Evolutionary conservation across 1,140 invertebrate species (phyloP), one percentile per base, ranked within the genome.

Genomic region (Dendrolimus kikuchii): DNA sequence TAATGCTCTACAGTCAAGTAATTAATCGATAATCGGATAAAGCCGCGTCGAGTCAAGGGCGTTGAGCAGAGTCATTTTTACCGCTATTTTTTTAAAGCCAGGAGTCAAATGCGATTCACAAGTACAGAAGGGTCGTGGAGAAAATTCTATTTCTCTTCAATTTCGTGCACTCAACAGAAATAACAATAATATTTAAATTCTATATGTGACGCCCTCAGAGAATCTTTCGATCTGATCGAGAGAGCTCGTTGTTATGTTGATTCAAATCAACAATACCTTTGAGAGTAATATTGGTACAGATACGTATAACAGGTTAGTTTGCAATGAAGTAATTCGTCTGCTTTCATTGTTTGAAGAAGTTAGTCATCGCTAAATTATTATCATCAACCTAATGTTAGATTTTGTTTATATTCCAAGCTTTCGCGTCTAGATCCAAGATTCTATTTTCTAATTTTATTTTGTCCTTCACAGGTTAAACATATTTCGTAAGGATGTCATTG

Each of bases 101-200:
- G 53, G 61, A 73, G 52, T 50, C 54, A 63, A 71, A 72, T 74
- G 57, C 61, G 64, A 77, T 71, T 73, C 54, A 37, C 49, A 55
- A 53, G 37, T 73, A 55, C 45, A 60, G 62, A 65, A 78, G 78
- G 79, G 77, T 76, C 58, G 66, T 56, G 59, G 59, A 65, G 65
- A 67, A 79, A 84, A 81, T 80, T 81, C 67, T 83, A 81, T 83
- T 83, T 79, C 74, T 76, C 71, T 80, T 81, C 77, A 77, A 83
- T 86, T 84, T 80, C 66, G 62, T 72, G 80, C 79, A 82, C 78
- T 81, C 74, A 75, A 71, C 55, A 79, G 81, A 80, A 80, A 76
- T 64, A 84, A 84, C 77, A 81, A 79, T 72, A 81, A 78, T 78
- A 82, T 86, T 83, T 78, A 81, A 83, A 83, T 80, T 80, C 68